Evolutionary conservation across 1,140 invertebrate species (phyloP).

Genomic region (Steinernema khuongi): DNA sequence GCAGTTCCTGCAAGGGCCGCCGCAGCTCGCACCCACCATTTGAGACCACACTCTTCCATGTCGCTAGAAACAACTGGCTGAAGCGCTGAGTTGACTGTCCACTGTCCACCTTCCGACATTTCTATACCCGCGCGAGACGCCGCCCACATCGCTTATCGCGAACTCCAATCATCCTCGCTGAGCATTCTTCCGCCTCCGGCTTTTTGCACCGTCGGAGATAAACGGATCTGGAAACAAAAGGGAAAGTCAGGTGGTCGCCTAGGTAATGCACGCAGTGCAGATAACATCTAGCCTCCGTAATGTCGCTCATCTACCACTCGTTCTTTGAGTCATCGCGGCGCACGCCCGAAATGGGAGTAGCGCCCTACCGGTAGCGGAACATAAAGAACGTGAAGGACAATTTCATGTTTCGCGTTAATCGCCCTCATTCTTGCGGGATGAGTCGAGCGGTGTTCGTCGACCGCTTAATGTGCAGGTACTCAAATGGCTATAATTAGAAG

Average conservation of each 20-base stretch:
- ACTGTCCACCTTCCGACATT: background rate
- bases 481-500: slow-evolving; percentile 14
- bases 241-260: background rate
- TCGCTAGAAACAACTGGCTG: background rate
- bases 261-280: background rate
- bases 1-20: slow-evolving; percentile 27
- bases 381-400: too few relatives aligned
- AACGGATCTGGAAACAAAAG: slow-evolving; percentile 10
- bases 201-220: background rate
- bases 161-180: background rate
- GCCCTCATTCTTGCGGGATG: background rate
- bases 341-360: too few relatives aligned
- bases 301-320: background rate
- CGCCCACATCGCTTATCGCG: slow-evolving; percentile 2
- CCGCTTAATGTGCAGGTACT: background rate
- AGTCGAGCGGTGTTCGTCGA: background rate
- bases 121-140: background rate
- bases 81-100: background rate
- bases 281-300: background rate
- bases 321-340: too few relatives aligned
- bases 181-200: background rate
- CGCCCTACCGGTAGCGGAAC: too few relatives aligned
- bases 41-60: slow-evolving; percentile 12
- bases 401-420: background rate
- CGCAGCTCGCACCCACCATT: slow-evolving; percentile 11